phyloP scores from a whole-genome alignment of 1,140 invertebrate genomes.

The Colletes gigas region DNA sequence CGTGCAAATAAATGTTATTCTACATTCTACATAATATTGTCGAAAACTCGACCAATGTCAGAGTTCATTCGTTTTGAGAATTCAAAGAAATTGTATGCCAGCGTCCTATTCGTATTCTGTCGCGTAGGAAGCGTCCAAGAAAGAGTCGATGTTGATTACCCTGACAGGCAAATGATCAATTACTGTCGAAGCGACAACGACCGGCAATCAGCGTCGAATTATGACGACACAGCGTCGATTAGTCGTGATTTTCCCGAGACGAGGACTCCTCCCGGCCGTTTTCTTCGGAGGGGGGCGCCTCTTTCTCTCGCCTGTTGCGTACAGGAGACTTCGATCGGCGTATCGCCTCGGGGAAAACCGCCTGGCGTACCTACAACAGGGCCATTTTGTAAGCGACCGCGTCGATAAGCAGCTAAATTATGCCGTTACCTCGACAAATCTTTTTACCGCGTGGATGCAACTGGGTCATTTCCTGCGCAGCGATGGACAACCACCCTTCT shows the following conservation, averaged over 20 bases:
- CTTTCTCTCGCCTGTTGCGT: conserved; percentile 47
- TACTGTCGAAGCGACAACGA: conserved; percentile 48
- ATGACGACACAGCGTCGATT: conserved; percentile 57
- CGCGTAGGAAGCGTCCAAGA: no score
- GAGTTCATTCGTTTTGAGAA: no score
- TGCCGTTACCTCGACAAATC: conserved; percentile 38
- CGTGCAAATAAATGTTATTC: no score
- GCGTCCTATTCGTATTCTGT: no score
- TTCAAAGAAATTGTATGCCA: no score
- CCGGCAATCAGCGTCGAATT: conserved; percentile 53
- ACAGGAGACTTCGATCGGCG: conserved; percentile 45
- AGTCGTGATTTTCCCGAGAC: not conserved
- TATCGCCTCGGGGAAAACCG: conserved; percentile 33
- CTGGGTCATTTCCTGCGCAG: conserved; percentile 41
- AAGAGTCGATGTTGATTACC: conserved; percentile 30
- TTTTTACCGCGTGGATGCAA: conserved; percentile 48
- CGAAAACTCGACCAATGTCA: no score
- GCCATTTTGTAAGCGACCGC: conserved; percentile 37
- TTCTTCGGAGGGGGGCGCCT: not conserved
- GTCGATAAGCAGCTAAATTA: conserved; percentile 47
- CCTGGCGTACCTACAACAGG: conserved; percentile 28
- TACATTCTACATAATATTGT: no score
- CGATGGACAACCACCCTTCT: not conserved
- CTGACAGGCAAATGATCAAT: conserved; percentile 54
- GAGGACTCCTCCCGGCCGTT: conserved; percentile 2